Evolutionary conservation across 2,888 invertebrate genomes (phyloP).

Genomic region (Cremastobaeus sp.): DNA sequence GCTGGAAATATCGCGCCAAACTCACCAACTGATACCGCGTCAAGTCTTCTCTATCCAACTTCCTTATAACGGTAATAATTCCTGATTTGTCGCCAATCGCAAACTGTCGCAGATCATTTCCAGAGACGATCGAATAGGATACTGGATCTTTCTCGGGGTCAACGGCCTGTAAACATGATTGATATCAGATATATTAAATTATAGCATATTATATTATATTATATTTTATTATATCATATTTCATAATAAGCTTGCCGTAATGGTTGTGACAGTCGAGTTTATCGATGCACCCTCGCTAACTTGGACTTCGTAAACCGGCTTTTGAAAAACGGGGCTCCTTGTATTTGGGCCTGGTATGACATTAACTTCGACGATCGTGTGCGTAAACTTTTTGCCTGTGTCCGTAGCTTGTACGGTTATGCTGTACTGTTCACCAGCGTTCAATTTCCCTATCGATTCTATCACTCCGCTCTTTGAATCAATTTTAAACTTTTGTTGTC

Average conservation of each 20-base stretch:
- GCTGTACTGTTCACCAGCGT: conserved; percentile 93
- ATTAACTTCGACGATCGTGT: conserved; percentile 91
- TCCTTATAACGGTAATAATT: conserved; percentile 90
- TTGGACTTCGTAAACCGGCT: conserved; percentile 90
- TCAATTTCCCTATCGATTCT: conserved; percentile 88
- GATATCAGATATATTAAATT: too few relatives aligned
- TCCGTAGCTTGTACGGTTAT: conserved; percentile 91
- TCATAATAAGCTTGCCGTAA: conserved; percentile 80
- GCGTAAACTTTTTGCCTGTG: conserved; percentile 87
- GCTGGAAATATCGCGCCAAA: conserved; percentile 46
- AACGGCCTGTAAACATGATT: conserved; percentile 82
- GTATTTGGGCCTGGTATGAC: conserved; percentile 91
- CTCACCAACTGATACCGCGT: conserved; percentile 90
- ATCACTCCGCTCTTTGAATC: conserved; percentile 88
- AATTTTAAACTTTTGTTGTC: conserved; percentile 90
- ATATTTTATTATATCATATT: not conserved
- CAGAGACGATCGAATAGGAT: conserved; percentile 90
- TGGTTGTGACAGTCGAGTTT: conserved; percentile 89
- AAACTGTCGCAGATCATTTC: conserved; percentile 93
- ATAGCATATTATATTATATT: conserved; percentile 18
- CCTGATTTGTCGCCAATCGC: conserved; percentile 91
- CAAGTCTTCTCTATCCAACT: conserved; percentile 92
- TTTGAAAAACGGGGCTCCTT: conserved; percentile 89
- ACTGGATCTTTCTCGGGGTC: conserved; percentile 94
- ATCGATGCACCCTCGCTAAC: conserved; percentile 94